Evolutionary conservation across 2,888 invertebrate species (phyloP).

Genomic region (Pocota personata): DNA sequence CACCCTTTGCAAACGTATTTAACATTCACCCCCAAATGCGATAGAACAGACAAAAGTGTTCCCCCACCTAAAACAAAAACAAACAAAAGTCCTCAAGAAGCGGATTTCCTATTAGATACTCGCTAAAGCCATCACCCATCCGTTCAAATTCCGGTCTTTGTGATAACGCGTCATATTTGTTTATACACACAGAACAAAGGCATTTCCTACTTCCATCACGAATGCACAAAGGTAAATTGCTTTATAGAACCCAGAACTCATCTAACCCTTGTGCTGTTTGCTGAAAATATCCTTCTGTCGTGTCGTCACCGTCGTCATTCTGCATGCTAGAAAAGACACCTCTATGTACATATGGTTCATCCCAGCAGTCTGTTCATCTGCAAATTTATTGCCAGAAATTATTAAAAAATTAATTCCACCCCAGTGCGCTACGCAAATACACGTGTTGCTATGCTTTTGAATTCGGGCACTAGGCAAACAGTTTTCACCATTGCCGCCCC

Average conservation of each 20-base stretch:
- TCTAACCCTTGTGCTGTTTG: constrained; percentile 55
- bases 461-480: constrained; percentile 73
- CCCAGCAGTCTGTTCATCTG: constrained; percentile 65
- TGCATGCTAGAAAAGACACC: background rate
- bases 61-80: constrained; percentile 31
- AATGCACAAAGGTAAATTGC: constrained; percentile 73
- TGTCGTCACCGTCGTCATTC: background rate
- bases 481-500: constrained; percentile 18
- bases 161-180: constrained; percentile 71
- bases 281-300: constrained; percentile 50
- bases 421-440: constrained; percentile 75
- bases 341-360: constrained; percentile 39
- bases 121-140: constrained; percentile 67
- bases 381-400: constrained; percentile 76
- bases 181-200: constrained; percentile 68
- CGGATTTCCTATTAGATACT: constrained; percentile 70
- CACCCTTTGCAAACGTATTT: constrained; percentile 24
- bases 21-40: constrained; percentile 46
- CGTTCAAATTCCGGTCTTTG: constrained; percentile 65
- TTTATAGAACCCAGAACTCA: constrained; percentile 49
- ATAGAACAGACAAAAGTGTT: constrained; percentile 37
- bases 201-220: constrained; percentile 65
- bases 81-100: constrained; percentile 67
- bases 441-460: constrained; percentile 75
- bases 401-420: constrained; percentile 77